phyloP scores from a whole-genome alignment of 2,797 vertebrate genomes.

The Eulemur albifrons region DNA sequence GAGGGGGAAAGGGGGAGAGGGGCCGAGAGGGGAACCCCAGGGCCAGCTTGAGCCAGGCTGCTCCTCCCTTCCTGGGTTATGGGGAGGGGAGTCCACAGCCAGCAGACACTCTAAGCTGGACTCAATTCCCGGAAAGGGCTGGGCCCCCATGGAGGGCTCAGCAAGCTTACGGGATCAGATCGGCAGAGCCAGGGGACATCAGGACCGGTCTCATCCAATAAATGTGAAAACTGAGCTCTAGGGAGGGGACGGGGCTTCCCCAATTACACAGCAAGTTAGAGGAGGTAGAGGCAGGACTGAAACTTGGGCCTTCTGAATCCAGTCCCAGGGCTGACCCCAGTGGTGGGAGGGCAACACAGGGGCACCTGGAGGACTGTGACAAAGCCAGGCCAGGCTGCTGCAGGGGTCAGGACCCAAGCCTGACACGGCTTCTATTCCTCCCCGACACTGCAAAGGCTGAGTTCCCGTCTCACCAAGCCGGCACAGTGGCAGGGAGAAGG shows the following conservation, averaged over 20 bases:
- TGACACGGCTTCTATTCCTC: accelerated
- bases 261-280: not conserved
- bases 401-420: not conserved
- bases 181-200: not conserved
- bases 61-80: not conserved
- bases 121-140: not conserved
- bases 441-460: not conserved
- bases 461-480: not conserved
- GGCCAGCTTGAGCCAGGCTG: not conserved
- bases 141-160: not conserved
- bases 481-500: not conserved
- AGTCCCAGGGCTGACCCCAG: not conserved
- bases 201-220: not conserved
- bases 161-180: not conserved
- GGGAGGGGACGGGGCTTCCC: not conserved
- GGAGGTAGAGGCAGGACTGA: not conserved
- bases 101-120: not conserved
- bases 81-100: not conserved
- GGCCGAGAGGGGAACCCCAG: not conserved
- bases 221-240: not conserved
- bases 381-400: not conserved
- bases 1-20: not conserved
- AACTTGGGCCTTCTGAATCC: not conserved
- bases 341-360: accelerated
- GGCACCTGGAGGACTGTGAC: not conserved